Evolutionary conservation across 2,797 vertebrate genomes (phyloP).

Genomic region (Syncerus caffer): DNA sequence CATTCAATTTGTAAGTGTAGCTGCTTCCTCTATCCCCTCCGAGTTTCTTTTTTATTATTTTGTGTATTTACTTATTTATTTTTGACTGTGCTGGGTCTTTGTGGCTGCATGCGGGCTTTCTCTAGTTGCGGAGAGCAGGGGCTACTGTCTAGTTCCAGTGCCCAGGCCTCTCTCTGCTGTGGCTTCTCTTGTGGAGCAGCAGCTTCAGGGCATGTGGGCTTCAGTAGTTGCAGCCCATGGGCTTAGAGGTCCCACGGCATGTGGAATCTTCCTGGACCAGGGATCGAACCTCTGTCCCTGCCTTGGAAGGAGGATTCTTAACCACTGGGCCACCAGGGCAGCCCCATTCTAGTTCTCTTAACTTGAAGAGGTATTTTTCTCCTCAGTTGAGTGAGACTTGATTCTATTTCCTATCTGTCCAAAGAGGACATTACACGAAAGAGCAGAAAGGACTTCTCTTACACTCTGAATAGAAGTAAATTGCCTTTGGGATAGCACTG

Average conservation of each 20-base stretch:
- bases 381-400: not conserved
- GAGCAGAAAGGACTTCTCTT: not conserved
- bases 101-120: not conserved
- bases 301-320: not conserved
- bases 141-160: not conserved
- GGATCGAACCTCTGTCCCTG: not conserved
- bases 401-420: not conserved
- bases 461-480: not conserved
- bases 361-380: not conserved
- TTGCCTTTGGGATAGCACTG: not conserved
- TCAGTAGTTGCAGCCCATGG: not conserved
- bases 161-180: not conserved
- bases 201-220: not conserved
- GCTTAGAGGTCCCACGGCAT: not conserved
- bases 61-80: not conserved
- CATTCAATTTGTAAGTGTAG: not conserved
- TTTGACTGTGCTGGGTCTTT: not conserved
- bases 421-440: not conserved
- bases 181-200: not conserved
- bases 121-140: not conserved
- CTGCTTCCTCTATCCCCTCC: not conserved
- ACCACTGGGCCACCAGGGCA: not conserved
- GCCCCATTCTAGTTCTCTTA: not conserved
- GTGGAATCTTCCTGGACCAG: not conserved
- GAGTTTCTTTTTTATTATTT: not conserved